Percentiles rank a stretch among this genome's conserved stretches.
These are phyloP conservation scores for Anas capensis DNA, from an alignment of 2,797 vertebrate species.

Conservation along the genomic window DNA sequence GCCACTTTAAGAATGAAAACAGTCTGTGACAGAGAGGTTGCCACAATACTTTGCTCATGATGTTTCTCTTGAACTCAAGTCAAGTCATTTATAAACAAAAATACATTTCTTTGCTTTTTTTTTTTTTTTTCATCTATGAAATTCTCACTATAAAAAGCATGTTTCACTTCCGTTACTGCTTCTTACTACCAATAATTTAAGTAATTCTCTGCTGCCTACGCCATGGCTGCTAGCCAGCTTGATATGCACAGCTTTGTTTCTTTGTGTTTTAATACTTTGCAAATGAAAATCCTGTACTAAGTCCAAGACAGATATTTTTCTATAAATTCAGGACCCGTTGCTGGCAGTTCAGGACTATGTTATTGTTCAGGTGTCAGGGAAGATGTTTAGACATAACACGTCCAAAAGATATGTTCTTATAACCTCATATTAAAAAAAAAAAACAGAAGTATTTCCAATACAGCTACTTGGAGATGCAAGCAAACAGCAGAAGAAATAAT, in stretches of 20 bases:
- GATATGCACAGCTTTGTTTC: not conserved
- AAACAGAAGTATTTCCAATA: not conserved
- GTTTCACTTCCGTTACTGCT: not conserved
- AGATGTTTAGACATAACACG: not conserved
- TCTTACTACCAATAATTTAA: not conserved
- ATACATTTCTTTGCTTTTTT: not conserved
- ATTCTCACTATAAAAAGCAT: not conserved
- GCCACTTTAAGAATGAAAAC: not conserved
- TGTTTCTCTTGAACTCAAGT: slow-evolving; percentile 30
- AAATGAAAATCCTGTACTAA: not conserved
- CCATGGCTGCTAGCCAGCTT: not conserved
- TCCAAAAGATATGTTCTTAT: not conserved
- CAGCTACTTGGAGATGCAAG: not conserved
- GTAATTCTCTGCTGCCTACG: not conserved
- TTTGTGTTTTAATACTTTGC: not conserved
- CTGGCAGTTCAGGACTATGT: not conserved
- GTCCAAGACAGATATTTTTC: not conserved
- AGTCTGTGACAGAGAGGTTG: not conserved
- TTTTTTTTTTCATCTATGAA: not conserved
- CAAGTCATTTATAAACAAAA: not conserved
- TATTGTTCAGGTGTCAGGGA: not conserved
- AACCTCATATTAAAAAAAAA: not conserved
- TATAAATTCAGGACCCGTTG: not conserved
- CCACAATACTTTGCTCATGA: not conserved
- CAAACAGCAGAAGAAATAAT: not conserved